A percentile compares a stretch with the other conserved stretches of the same genome.
phyloP scores from a whole-genome alignment of 2,797 vertebrate genomes.

The Myripristis jacobus region DNA sequence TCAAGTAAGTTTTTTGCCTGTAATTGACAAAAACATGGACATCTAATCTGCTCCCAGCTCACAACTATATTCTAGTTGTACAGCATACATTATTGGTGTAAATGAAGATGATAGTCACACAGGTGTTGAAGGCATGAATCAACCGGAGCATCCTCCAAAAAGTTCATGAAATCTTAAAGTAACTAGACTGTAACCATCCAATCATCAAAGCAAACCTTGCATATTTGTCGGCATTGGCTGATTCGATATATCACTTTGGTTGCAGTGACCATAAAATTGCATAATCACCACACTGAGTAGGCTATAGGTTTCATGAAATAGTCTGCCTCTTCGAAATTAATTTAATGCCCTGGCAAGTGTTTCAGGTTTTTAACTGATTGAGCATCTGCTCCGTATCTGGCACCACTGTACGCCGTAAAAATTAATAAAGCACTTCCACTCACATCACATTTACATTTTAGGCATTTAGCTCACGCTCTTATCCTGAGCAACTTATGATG shows the following conservation, averaged over 20 bases:
- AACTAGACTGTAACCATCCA: background rate
- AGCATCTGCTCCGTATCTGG: conserved; percentile 27
- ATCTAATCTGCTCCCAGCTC: no score
- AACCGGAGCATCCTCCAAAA: conserved; percentile 29
- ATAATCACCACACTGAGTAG: conserved; percentile 30
- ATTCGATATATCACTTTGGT: background rate
- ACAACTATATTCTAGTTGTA: no score
- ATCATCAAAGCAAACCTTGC: background rate
- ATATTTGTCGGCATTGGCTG: no score
- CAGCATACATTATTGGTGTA: no score
- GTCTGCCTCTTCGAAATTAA: conserved; percentile 40
- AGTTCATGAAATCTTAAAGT: conserved; percentile 21
- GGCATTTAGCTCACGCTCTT: conserved; percentile 56
- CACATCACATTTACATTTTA: conserved; percentile 61
- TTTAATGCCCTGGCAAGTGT: conserved; percentile 27
- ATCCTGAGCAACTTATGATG: conserved; percentile 63
- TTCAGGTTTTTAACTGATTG: no score
- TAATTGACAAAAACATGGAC: no score
- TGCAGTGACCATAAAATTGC: conserved; percentile 13
- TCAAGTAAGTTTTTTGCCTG: no score
- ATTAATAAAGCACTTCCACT: conserved; percentile 47
- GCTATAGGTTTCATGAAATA: conserved; percentile 29
- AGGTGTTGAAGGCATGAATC: conserved; percentile 23
- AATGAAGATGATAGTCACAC: conserved; percentile 16
- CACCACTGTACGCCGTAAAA: conserved; percentile 41